A percentile compares a stretch with the other conserved stretches of the same genome.
These are phyloP conservation scores for Microtus richardsoni DNA, from an alignment of 2,113 vertebrate genomes.

Conservation along the genomic window DNA sequence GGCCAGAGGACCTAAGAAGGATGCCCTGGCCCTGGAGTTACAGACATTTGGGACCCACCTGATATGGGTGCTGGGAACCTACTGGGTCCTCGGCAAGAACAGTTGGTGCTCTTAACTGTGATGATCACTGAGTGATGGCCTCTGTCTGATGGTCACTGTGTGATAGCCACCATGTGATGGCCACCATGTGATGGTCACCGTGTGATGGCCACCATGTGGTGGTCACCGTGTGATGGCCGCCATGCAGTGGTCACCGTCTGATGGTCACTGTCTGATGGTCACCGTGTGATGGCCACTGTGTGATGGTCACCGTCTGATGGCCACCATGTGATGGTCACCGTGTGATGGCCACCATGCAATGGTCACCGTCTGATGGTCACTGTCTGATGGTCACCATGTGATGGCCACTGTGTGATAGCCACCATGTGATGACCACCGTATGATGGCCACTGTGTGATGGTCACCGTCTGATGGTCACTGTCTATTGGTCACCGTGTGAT, in stretches of 20 bases:
- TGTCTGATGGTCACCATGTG: too few relatives aligned
- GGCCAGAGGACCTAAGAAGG: neutral
- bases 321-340: too few relatives aligned
- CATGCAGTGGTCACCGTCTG: fast-evolving
- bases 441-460: too few relatives aligned
- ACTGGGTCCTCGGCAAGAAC: neutral
- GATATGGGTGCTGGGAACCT: neutral
- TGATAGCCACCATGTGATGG: neutral
- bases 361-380: too few relatives aligned
- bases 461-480: too few relatives aligned
- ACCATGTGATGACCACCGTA: fast-evolving
- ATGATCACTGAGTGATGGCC: neutral
- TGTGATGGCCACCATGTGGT: neutral
- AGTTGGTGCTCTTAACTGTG: neutral
- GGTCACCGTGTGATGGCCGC: too few relatives aligned
- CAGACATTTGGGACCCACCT: neutral
- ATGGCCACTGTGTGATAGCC: fast-evolving
- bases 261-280: too few relatives aligned
- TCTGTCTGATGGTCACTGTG: too few relatives aligned
- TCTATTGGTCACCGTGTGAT: too few relatives aligned
- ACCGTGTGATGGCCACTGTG: too few relatives aligned
- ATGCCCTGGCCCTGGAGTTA: neutral
- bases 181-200: fast-evolving
- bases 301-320: too few relatives aligned
- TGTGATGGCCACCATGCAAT: too few relatives aligned